A percentile compares a stretch with the other conserved stretches of the same genome.
These are phyloP conservation scores for Trissolcus brochymenae DNA, from an alignment of 2,888 invertebrate genomes.

Conservation along the genomic window DNA sequence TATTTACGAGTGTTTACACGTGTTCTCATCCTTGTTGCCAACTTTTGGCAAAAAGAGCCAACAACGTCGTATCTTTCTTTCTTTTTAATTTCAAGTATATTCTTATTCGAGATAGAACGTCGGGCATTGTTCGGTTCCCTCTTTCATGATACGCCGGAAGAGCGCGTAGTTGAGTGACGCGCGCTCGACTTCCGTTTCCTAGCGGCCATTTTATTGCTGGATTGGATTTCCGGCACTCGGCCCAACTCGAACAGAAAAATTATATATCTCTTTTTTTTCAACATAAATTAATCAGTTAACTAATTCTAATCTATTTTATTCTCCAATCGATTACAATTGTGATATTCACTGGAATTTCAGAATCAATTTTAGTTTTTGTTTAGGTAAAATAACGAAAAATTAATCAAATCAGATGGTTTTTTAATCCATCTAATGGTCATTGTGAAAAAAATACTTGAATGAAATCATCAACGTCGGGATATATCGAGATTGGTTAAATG, in stretches of 20 bases:
- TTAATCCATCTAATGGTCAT: not conserved
- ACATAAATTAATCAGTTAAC: too few relatives aligned
- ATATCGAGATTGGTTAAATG: conserved; percentile 36
- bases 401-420: not conserved
- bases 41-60: conserved; percentile 6
- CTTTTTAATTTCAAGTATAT: conserved; percentile 40
- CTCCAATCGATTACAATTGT: too few relatives aligned
- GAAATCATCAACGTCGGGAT: conserved; percentile 30
- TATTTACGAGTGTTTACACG: not conserved
- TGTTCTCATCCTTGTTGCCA: not conserved
- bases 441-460: conserved; percentile 10
- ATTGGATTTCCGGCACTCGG: conserved; percentile 71
- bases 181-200: conserved; percentile 76
- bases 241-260: conserved; percentile 49
- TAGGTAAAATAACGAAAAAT: too few relatives aligned
- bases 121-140: conserved; percentile 60
- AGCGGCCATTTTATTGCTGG: conserved; percentile 76
- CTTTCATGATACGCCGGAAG: conserved; percentile 73
- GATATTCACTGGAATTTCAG: too few relatives aligned
- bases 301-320: too few relatives aligned
- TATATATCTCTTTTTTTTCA: conserved; percentile 17
- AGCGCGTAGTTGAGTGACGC: conserved; percentile 74
- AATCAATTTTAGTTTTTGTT: too few relatives aligned
- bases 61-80: conserved; percentile 10
- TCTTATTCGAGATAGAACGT: conserved; percentile 18